Evolutionary conservation across 2,888 invertebrate species (phyloP), one percentile per base, ranked within the genome.

Genomic region (Sarcophaga variegata): DNA sequence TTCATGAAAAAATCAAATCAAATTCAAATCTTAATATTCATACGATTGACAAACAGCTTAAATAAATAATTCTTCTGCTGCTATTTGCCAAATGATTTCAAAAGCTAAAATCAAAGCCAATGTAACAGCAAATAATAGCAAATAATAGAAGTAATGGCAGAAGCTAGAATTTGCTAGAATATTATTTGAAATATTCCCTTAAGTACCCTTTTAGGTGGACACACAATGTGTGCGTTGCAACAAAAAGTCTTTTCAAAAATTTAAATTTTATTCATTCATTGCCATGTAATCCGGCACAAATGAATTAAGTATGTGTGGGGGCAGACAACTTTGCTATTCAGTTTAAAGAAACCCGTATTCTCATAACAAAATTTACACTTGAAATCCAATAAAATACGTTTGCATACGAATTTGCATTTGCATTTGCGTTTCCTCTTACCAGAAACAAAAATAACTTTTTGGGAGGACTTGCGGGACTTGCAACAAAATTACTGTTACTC

Each of bases 291-390:
- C 27, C 80, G 66, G 54, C 2, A 37, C 10, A 37, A 37, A 10
- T 37, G 37, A 72, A 20, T 37, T 14, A 45, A 37, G 20, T 22
- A 4, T 25, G 12, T 4, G 64, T 11, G 66, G 64, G 62, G 72
- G 74, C 47, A 67, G 75, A 67, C 59, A 75, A 81, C 76, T 81
- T 77, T 81, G 69, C 64, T 82, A 82, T 80, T 85, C 79, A 69
- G 77, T 77, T 77, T 74, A 54, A 59, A 66, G 63, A 71, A 69
- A 63, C 60, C 60, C 37, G n/a, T 17, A 74, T 27, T 49, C 64
- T 80, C n/a, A 72, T 37, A 37, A 49, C 17, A 79, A n/a, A 45
- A 37, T 27, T 69, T 66, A 54, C 54, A 63, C 54, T 64, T 54
- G 54, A 54, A 54, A 54, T 54, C 12, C 77, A 27, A 20, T 67